phyloP scores from a whole-genome alignment of 1,140 invertebrate species.

The Choristoneura fumiferana region DNA sequence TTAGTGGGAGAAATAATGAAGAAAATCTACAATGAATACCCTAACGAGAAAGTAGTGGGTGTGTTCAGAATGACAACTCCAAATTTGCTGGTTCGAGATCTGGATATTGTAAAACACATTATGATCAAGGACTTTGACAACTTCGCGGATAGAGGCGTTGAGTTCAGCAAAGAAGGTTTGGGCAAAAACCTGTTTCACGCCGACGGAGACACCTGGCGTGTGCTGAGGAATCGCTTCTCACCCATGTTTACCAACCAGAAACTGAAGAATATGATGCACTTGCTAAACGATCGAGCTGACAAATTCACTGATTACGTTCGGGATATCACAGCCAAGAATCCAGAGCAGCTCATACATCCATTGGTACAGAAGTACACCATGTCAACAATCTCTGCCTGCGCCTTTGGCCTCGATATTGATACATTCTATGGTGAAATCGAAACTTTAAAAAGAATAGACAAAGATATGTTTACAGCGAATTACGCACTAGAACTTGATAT shows the following conservation, averaged over 20 bases:
- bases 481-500: slow-evolving; percentile 36
- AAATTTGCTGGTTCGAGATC: slow-evolving; percentile 75
- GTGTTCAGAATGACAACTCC: slow-evolving; percentile 64
- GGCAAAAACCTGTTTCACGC: slow-evolving; percentile 66
- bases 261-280: slow-evolving; percentile 78
- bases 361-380: slow-evolving; percentile 64
- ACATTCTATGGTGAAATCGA: slow-evolving; percentile 7
- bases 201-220: slow-evolving; percentile 77
- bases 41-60: slow-evolving; percentile 50
- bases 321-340: slow-evolving; percentile 22
- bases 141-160: slow-evolving; percentile 73
- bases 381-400: slow-evolving; percentile 76
- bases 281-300: slow-evolving; percentile 51
- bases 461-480: slow-evolving; percentile 24
- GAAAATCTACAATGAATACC: slow-evolving; percentile 37
- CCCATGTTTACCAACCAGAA: slow-evolving; percentile 80
- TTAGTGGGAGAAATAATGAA: slow-evolving; percentile 27
- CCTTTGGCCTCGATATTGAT: slow-evolving; percentile 80
- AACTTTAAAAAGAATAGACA: slow-evolving; percentile 32
- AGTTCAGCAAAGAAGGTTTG: slow-evolving; percentile 75
- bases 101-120: slow-evolving; percentile 80
- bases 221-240: slow-evolving; percentile 75
- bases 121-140: slow-evolving; percentile 80
- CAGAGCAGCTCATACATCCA: slow-evolving; percentile 57
- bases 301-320: slow-evolving; percentile 47